Evolutionary conservation across 2,113 vertebrate genomes (phyloP).

Genomic region (Crypturellus undulatus): DNA sequence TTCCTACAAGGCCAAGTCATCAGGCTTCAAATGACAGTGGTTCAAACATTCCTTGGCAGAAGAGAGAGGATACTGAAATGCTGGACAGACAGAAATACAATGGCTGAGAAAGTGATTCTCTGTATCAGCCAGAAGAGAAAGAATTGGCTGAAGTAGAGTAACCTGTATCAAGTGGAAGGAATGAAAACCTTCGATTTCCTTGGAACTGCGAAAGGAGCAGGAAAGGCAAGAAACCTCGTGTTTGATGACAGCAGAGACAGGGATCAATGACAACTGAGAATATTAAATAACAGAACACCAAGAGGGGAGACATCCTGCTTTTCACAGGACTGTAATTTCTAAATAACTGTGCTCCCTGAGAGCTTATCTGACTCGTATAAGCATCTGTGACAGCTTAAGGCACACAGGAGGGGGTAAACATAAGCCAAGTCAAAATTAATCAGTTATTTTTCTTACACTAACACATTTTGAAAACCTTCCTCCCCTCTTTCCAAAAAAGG

Average conservation of each 20-base stretch:
- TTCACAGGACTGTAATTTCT: background rate
- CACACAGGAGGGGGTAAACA: background rate
- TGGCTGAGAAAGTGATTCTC: background rate
- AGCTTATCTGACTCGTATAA: background rate
- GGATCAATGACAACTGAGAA: background rate
- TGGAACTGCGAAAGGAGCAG: background rate
- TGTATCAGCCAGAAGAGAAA: background rate
- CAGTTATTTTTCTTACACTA: background rate
- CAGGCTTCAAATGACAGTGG: background rate
- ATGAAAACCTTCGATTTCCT: background rate
- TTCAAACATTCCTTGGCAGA: background rate
- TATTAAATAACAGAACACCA: background rate
- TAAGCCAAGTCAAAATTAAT: background rate
- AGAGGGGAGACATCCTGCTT: background rate
- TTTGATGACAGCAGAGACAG: background rate
- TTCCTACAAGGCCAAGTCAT: background rate
- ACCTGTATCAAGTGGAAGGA: background rate
- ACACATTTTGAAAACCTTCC: background rate
- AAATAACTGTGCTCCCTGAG: background rate
- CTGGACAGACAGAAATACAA: background rate
- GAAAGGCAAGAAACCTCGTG: background rate
- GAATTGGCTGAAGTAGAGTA: background rate
- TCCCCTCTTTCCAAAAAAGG: background rate
- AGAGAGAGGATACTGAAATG: background rate
- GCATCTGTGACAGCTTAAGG: background rate